Evolutionary conservation across 2,113 vertebrate genomes (phyloP).

Genomic region (Carettochelys insculpta): DNA sequence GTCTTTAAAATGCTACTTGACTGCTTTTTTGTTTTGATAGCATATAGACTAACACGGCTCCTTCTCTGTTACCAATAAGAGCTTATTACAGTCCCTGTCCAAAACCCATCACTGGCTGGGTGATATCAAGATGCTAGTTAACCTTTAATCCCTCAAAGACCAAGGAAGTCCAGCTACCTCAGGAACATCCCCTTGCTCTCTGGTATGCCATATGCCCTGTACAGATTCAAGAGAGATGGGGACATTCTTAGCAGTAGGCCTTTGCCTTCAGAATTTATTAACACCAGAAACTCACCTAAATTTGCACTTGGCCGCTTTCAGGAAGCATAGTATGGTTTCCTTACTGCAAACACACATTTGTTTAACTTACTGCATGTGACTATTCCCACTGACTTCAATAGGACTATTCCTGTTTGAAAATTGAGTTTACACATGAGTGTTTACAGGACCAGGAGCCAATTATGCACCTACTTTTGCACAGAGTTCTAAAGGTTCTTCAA

Average conservation of each 20-base stretch:
- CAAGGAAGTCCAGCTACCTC: not conserved
- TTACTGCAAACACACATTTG: not conserved
- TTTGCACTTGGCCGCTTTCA: not conserved
- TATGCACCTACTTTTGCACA: not conserved
- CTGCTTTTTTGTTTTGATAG: no score
- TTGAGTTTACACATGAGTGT: not conserved
- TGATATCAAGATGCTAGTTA: not conserved
- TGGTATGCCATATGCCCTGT: not conserved
- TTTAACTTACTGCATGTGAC: rapidly evolving
- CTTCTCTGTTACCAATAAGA: not conserved
- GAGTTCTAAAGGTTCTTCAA: not conserved
- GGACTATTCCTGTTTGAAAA: not conserved
- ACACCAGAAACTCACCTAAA: not conserved
- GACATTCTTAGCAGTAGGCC: not conserved
- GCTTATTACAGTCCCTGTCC: not conserved
- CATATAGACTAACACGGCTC: no score
- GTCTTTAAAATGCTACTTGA: no score
- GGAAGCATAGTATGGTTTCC: not conserved
- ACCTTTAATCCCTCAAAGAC: not conserved
- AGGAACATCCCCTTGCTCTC: not conserved
- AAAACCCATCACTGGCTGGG: not conserved
- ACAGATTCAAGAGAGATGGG: not conserved
- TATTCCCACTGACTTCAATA: not conserved
- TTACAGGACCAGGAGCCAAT: not conserved
- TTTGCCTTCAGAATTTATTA: not conserved